These are phyloP conservation scores for Haliaeetus leucogaster DNA, from an alignment of 2,113 vertebrate species.

Conservation along the genomic window DNA sequence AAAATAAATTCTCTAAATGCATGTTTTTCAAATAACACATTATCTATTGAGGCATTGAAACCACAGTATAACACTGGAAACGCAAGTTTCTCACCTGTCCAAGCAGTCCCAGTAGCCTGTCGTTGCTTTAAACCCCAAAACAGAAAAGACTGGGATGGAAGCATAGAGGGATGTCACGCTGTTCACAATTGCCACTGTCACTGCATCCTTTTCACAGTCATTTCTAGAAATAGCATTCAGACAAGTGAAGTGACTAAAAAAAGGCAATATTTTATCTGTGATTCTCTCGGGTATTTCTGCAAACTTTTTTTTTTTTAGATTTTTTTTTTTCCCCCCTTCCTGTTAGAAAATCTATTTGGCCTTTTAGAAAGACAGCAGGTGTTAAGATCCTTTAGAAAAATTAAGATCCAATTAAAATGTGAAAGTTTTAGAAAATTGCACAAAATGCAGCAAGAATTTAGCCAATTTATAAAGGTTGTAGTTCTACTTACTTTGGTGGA, in stretches of 20 bases:
- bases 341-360: not conserved
- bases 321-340: not conserved
- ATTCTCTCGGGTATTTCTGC: not conserved
- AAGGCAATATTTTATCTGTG: not conserved
- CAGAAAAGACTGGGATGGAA: slow-evolving; percentile 86
- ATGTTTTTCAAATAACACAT: not conserved
- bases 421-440: not conserved
- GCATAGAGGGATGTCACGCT: slow-evolving; percentile 89
- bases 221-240: slow-evolving; percentile 75
- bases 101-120: slow-evolving; percentile 72
- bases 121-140: slow-evolving; percentile 92
- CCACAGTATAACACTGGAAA: not conserved
- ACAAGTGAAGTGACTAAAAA: not conserved
- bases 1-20: not conserved
- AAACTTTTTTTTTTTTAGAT: not conserved
- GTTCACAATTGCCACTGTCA: slow-evolving; percentile 85
- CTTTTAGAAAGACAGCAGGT: not conserved
- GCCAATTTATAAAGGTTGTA: not conserved
- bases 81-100: slow-evolving; percentile 65
- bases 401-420: not conserved
- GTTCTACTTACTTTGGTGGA: slow-evolving; percentile 72
- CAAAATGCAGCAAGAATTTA: not conserved
- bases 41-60: not conserved
- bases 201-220: slow-evolving; percentile 86
- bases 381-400: not conserved